phyloP scores from a whole-genome alignment of 2,888 invertebrate species.

The Acanthoscelides obtectus region DNA sequence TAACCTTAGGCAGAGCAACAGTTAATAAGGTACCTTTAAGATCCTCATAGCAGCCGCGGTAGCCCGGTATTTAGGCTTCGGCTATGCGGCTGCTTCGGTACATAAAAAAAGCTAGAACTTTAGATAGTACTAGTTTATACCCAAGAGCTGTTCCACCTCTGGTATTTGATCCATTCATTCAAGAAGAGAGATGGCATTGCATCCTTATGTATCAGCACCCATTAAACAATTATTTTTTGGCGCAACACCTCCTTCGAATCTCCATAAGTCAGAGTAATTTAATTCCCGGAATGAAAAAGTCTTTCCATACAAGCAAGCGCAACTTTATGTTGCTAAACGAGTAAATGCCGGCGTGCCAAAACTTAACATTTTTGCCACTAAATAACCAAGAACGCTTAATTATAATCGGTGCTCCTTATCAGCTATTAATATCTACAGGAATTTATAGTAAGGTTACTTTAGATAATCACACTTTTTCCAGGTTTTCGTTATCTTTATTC shows the following conservation, averaged over 20 bases:
- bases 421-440: constrained; percentile 1
- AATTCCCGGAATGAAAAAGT: background rate
- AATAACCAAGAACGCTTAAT: background rate
- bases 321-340: background rate
- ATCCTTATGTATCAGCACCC: background rate
- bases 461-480: too few relatives aligned
- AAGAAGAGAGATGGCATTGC: background rate
- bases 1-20: too few relatives aligned
- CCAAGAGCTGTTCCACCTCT: background rate
- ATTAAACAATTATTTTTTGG: background rate
- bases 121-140: too few relatives aligned
- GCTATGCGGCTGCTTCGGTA: too few relatives aligned
- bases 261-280: background rate
- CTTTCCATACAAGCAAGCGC: background rate
- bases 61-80: too few relatives aligned
- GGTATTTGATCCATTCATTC: background rate
- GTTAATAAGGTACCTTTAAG: too few relatives aligned
- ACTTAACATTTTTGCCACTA: background rate
- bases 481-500: too few relatives aligned
- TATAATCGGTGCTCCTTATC: constrained; percentile 2
- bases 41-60: too few relatives aligned
- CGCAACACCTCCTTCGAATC: background rate
- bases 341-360: constrained; percentile 1
- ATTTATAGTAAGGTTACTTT: background rate
- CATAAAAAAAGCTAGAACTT: too few relatives aligned